Percentiles rank a stretch among this genome's conserved stretches.
These are phyloP conservation scores for Mus musculus DNA, from an alignment of 2,113 vertebrate species.

Conservation along the genomic window GRCm39 chr3:94650001-94650500, in stretches of 20 bases:
- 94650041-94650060: neutral
- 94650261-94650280: neutral
- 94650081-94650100: neutral
- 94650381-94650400: neutral
- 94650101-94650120: neutral
- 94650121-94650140: neutral
- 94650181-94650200: neutral
- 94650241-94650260: too few relatives aligned
- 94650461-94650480: neutral
- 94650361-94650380: neutral
- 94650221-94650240: neutral
- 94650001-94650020: too few relatives aligned
- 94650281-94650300: neutral
- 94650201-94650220: neutral
- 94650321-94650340: neutral
- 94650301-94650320: neutral
- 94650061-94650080: neutral
- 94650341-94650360: too few relatives aligned
- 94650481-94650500: neutral
- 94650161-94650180: neutral
- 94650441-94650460: neutral
- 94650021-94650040: constrained; percentile 1
- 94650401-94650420: neutral
- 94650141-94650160: neutral
- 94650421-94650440: neutral